Evolutionary conservation across 2,797 vertebrate genomes (phyloP).

Genomic region (Tauraco hartlaubi): DNA sequence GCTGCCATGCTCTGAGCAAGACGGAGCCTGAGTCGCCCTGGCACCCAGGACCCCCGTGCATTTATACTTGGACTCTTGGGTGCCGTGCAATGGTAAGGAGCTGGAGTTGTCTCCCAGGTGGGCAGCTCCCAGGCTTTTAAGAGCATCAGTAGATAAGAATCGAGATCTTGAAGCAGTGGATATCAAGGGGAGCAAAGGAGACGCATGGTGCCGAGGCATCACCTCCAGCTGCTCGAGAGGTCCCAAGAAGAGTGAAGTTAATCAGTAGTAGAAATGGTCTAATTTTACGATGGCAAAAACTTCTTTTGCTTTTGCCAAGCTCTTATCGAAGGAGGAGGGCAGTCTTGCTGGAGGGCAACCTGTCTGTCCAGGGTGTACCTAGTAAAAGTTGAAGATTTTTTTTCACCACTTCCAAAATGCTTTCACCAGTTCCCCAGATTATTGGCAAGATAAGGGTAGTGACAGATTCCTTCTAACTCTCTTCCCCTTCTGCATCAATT

Average conservation of each 20-base stretch:
- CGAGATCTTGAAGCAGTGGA: neutral
- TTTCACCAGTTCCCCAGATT: neutral
- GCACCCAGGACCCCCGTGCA: accelerated
- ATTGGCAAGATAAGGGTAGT: neutral
- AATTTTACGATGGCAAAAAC: neutral
- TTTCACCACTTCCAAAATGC: neutral
- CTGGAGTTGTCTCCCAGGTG: neutral
- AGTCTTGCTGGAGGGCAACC: neutral
- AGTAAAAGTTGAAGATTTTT: neutral
- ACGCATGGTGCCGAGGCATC: accelerated
- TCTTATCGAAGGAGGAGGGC: neutral
- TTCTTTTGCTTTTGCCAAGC: neutral
- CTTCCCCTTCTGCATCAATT: constrained; percentile 22
- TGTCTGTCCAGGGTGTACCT: neutral
- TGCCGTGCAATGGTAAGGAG: neutral
- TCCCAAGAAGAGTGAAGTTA: neutral
- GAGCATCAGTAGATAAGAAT: neutral
- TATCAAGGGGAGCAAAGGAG: neutral
- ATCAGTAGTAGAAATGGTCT: neutral
- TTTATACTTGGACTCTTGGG: neutral
- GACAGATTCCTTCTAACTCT: neutral
- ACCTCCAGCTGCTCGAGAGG: neutral
- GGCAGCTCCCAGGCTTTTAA: neutral
- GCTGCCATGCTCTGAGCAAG: accelerated
- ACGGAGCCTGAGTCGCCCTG: neutral